Percentiles rank a stretch among this genome's conserved stretches.
Evolutionary conservation across 2,113 vertebrate genomes (phyloP).

Genomic region (Colius striatus): DNA sequence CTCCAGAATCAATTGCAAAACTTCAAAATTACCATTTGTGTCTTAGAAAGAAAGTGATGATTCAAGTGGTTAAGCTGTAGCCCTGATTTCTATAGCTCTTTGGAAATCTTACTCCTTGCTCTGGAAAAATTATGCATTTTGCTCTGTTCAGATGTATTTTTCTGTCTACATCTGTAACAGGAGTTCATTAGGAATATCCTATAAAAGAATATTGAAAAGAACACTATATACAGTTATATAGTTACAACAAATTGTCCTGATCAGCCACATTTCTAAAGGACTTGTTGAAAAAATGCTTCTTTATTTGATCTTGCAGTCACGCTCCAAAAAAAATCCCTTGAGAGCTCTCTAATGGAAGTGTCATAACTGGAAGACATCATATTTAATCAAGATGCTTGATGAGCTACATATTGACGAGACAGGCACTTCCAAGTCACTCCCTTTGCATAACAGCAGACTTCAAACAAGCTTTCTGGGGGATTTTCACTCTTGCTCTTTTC

Average conservation of each 20-base stretch:
- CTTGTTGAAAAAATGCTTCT: background rate
- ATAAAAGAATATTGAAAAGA: background rate
- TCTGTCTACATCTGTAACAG: background rate
- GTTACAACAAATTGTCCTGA: background rate
- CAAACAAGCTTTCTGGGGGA: background rate
- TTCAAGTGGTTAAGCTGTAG: background rate
- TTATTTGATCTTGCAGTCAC: background rate
- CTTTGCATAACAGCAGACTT: background rate
- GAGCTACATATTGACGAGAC: background rate
- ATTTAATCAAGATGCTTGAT: background rate
- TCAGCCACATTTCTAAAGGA: background rate
- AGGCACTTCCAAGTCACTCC: background rate
- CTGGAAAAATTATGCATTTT: background rate
- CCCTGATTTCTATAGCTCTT: background rate
- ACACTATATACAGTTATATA: accelerated
- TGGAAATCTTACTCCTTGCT: background rate
- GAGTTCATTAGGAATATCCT: background rate
- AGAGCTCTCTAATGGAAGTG: background rate
- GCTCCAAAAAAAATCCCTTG: background rate
- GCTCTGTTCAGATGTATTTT: background rate
- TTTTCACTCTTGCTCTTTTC: background rate
- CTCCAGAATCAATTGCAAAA: background rate
- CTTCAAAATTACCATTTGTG: background rate
- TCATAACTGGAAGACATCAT: background rate
- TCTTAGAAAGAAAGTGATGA: background rate